phyloP scores from a whole-genome alignment of 1,140 invertebrate species.

The Drosophila tropicalis region DNA sequence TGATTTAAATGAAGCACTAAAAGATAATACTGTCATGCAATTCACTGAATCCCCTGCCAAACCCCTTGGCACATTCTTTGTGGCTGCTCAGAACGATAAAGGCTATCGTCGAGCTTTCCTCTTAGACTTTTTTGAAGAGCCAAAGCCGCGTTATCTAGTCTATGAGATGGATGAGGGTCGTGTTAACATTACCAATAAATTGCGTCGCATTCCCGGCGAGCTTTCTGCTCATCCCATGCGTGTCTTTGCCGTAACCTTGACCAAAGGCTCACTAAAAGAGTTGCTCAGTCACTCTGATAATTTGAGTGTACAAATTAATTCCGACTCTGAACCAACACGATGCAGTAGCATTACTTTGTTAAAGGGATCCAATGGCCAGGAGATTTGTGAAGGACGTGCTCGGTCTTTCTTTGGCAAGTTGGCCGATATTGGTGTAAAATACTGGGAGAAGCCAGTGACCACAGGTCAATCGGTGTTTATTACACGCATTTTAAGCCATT shows the following conservation, averaged over 20 bases:
- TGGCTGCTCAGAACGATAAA: slow-evolving; percentile 43
- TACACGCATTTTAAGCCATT: slow-evolving; percentile 25
- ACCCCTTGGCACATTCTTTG: slow-evolving; percentile 7
- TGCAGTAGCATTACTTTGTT: slow-evolving; percentile 18
- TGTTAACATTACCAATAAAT: slow-evolving; percentile 37
- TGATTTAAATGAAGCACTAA: slow-evolving; percentile 33
- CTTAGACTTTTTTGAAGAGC: slow-evolving; percentile 38
- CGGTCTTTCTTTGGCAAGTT: slow-evolving; percentile 35
- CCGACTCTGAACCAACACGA: slow-evolving; percentile 17
- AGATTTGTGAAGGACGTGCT: slow-evolving; percentile 26
- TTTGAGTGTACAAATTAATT: slow-evolving; percentile 36
- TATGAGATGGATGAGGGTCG: slow-evolving; percentile 66
- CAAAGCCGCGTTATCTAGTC: slow-evolving; percentile 39
- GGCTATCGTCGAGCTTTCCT: slow-evolving; percentile 58
- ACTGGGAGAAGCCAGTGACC: slow-evolving; percentile 41
- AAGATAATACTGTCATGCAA: background rate
- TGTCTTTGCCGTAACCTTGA: slow-evolving; percentile 40
- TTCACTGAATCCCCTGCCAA: slow-evolving; percentile 25
- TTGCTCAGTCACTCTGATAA: background rate
- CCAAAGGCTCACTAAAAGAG: slow-evolving; percentile 12
- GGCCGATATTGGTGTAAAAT: slow-evolving; percentile 42
- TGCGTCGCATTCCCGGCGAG: slow-evolving; percentile 49
- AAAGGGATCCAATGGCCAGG: background rate
- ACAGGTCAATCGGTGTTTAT: slow-evolving; percentile 40
- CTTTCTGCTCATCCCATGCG: slow-evolving; percentile 35